These are phyloP conservation scores for Tetramorium alpestre DNA, from an alignment of 1,140 invertebrate species.

Conservation along the genomic window DNA sequence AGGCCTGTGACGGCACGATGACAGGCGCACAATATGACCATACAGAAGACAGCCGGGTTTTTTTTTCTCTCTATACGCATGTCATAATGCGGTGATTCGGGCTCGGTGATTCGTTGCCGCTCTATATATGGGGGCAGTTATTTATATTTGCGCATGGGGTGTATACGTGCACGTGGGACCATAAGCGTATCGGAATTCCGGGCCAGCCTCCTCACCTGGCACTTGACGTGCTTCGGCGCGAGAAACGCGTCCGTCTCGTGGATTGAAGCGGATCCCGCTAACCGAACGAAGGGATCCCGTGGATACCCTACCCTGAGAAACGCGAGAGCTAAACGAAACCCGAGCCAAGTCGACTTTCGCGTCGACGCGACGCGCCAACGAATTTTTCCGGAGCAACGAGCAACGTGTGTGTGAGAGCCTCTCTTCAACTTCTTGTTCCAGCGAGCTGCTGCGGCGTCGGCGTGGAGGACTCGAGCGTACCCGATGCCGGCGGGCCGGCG, in stretches of 20 bases:
- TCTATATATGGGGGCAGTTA: conserved; percentile 8
- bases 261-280: background rate
- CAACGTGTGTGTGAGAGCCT: conserved; percentile 43
- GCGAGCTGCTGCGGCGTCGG: conserved; percentile 83
- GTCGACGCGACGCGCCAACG: conserved; percentile 43
- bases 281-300: background rate
- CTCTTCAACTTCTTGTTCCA: conserved; percentile 66
- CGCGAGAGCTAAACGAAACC: conserved; percentile 65
- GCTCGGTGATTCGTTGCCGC: background rate
- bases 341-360: conserved; percentile 63
- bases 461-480: conserved; percentile 74
- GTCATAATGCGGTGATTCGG: conserved; percentile 79
- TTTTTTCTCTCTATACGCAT: conserved; percentile 71
- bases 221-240: conserved; percentile 76
- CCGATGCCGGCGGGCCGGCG: conserved; percentile 76
- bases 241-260: conserved; percentile 44
- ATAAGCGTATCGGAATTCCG: conserved; percentile 69
- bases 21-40: conserved; percentile 81
- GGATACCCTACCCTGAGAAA: conserved; percentile 14
- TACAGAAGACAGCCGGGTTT: conserved; percentile 78
- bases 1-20: conserved; percentile 78
- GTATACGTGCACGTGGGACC: background rate
- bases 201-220: conserved; percentile 77
- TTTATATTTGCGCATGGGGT: conserved; percentile 23
- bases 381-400: conserved; percentile 65